These are phyloP conservation scores for Eutolmus rufibarbis DNA, from an alignment of 2,888 invertebrate genomes.

Conservation along the genomic window DNA sequence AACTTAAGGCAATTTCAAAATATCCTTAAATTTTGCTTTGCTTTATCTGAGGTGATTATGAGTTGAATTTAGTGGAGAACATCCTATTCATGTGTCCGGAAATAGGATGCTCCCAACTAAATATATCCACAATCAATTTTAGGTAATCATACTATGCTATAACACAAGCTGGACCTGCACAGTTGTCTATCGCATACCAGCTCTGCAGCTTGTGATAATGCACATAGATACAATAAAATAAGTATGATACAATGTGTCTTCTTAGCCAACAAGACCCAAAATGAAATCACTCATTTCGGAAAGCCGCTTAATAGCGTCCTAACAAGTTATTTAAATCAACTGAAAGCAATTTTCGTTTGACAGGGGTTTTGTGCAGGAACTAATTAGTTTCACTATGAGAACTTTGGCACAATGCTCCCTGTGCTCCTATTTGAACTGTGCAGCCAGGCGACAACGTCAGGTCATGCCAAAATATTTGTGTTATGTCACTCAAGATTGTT, in stretches of 20 bases:
- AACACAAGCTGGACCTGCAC: background rate
- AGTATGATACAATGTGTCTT: background rate
- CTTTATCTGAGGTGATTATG: background rate
- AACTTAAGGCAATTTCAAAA: background rate
- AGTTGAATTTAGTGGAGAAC: background rate
- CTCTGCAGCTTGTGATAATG: background rate
- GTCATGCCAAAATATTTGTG: slow-evolving; percentile 35
- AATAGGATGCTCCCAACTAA: background rate
- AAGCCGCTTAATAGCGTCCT: background rate
- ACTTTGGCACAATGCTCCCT: background rate
- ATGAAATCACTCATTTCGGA: slow-evolving; percentile 12
- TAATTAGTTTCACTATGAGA: slow-evolving; percentile 17
- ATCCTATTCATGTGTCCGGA: too few relatives aligned
- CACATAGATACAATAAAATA: background rate
- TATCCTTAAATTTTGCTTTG: background rate
- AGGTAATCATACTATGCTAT: background rate
- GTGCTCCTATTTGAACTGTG: background rate
- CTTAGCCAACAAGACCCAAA: background rate
- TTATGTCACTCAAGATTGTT: slow-evolving; percentile 32
- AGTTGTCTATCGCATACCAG: background rate
- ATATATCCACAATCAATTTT: background rate
- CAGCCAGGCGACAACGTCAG: background rate
- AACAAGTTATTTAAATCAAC: slow-evolving; percentile 12
- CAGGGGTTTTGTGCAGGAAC: slow-evolving; percentile 14
- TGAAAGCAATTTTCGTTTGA: slow-evolving; percentile 12